A percentile compares a stretch with the other conserved stretches of the same genome.
Conservation (phyloP, 2,113 vertebrate genomes). For the Noctilio leporinus region DNA sequence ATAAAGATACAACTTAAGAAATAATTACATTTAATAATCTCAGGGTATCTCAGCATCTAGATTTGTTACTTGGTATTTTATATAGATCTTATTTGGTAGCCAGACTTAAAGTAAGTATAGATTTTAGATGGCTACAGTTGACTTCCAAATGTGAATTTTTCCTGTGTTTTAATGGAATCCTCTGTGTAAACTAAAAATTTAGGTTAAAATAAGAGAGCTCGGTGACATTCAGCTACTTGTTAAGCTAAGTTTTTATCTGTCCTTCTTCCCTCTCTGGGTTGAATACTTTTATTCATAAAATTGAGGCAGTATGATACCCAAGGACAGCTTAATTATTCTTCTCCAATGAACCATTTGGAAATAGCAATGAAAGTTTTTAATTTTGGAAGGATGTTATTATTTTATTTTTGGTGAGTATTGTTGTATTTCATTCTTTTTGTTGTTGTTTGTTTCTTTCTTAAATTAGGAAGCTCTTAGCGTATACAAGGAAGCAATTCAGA, state of each 20-base stretch:
- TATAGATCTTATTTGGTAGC: background rate
- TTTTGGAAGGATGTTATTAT: conserved; percentile 3
- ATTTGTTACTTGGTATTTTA: background rate
- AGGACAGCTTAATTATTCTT: conserved; percentile 6
- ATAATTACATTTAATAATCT: background rate
- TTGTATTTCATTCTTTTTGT: conserved; percentile 44
- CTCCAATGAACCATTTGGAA: conserved; percentile 19
- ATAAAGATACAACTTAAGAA: background rate
- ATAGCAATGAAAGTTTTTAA: background rate
- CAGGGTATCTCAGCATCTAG: background rate
- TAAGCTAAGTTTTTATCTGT: conserved; percentile 10
- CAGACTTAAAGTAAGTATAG: background rate
- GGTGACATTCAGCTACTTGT: background rate
- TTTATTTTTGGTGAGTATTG: conserved; percentile 20
- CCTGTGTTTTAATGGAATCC: background rate
- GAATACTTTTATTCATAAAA: conserved; percentile 8
- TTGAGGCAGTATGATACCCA: background rate
- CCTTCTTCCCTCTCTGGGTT: background rate
- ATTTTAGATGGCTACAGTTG: background rate
- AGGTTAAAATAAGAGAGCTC: conserved; percentile 55
- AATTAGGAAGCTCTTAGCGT: conserved; percentile 92
- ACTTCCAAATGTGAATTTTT: background rate
- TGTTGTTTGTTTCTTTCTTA: background rate
- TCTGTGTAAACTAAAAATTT: background rate
- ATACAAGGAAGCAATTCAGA: conserved; percentile 97